Base-by-base conservation (phyloP, 2,113 vertebrate genomes). In the Poeciliopsis retropinna region DNA sequence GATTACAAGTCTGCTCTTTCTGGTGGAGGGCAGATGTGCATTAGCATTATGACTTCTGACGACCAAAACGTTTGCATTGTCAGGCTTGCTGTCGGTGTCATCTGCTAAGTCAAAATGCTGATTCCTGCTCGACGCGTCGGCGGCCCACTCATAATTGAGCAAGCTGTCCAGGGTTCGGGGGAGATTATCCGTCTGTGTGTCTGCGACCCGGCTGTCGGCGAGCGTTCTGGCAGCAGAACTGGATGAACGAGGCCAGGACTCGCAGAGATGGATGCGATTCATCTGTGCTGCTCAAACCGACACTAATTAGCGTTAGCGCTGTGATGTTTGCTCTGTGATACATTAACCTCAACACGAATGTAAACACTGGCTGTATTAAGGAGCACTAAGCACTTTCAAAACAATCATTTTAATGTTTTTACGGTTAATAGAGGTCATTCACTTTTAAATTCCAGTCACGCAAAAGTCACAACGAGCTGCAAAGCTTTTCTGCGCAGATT, bases 51-150 rank as follows among this genome's bases (percentile, higher is more conserved):
- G 80, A 67, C 75, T 74, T 76, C 66, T 70, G 77, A 81, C 69
- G 63, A 34, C 51, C 75, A 81, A 60, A 78, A 67, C 62, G 76
- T 73, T 78, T 60, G 68, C 78, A 65, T 15, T 64, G 73, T 74
- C 37, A 64, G 25, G 62, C 80, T 81, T 83, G 76, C 86, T 82
- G 85, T 87, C 75, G 15, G 64, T 81, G 87, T 90, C 91, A 92
- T 89, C 90, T 83, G 82, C 70, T 64, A 86, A 86, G 84, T 90
- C 87, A 86, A 90, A 91, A 88, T 73, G 89, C 75, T 84, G 91
- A 90, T 92, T 77, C 80, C 64, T 69, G 78, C 71, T 87, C 79
- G 60, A 83, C 51, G 54, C 83, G 80, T 25, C 79, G 67, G 80
- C 78, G 19, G 71, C 77, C 74, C 85, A 76, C 91, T 88, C 85